Evolutionary conservation across 2,113 vertebrate genomes (phyloP).

Genomic region (Cryptomyrus ogoouensis): DNA sequence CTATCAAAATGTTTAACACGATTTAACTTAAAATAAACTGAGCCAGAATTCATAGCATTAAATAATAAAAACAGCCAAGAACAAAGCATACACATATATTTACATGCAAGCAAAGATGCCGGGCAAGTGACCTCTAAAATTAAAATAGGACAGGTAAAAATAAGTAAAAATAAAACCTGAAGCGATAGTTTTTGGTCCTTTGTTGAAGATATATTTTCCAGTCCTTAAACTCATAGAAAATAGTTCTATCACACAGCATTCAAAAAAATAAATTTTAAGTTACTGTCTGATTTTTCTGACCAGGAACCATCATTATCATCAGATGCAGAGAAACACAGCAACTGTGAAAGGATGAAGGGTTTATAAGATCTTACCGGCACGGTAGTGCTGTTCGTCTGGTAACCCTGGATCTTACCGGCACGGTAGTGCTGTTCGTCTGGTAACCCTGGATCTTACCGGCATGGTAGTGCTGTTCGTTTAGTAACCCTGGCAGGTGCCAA

Average conservation of each 20-base stretch:
- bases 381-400: not conserved
- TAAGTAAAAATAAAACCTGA: not conserved
- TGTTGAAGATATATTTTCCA: not conserved
- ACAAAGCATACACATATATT: not conserved
- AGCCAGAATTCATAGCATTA: not conserved
- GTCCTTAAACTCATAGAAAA: not conserved
- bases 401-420: no score
- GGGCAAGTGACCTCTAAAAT: not conserved
- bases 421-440: no score
- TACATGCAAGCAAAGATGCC: not conserved
- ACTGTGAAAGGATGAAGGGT: not conserved
- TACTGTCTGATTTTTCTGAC: not conserved
- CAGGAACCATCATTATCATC: not conserved
- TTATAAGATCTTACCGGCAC: not conserved
- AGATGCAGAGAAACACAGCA: not conserved
- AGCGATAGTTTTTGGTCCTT: not conserved
- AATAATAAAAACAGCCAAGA: not conserved
- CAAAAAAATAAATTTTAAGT: not conserved
- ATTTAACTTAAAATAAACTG: not conserved
- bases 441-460: no score
- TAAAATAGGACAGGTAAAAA: not conserved
- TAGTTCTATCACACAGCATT: not conserved
- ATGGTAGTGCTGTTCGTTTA: no score
- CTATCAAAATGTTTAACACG: not conserved
- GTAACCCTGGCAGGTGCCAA: not conserved